Evolutionary conservation across 2,888 invertebrate species (phyloP).

Genomic region (Cabera pusaria): DNA sequence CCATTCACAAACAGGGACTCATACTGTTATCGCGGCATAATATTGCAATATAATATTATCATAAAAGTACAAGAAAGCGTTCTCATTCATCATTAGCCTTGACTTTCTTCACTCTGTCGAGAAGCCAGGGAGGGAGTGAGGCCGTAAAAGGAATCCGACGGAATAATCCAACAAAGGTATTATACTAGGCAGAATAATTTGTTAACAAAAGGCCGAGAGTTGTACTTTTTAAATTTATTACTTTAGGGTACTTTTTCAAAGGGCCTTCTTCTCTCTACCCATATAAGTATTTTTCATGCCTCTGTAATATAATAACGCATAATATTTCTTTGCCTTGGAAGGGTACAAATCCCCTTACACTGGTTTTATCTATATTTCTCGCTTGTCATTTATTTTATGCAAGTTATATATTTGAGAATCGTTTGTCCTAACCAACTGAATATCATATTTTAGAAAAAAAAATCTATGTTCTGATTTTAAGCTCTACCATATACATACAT

Average conservation of each 20-base stretch:
- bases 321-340: constrained; percentile 29
- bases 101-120: constrained; percentile 53
- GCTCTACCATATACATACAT: no score
- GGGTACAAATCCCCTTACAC: constrained; percentile 22
- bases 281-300: constrained; percentile 28
- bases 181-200: constrained; percentile 48
- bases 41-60: constrained; percentile 17
- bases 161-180: constrained; percentile 37
- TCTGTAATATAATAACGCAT: constrained; percentile 26
- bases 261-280: constrained; percentile 31
- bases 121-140: constrained; percentile 46
- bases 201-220: constrained; percentile 55
- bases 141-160: constrained; percentile 44
- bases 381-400: constrained; percentile 1
- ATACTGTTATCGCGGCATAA: constrained; percentile 10
- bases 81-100: constrained; percentile 65
- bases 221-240: constrained; percentile 56
- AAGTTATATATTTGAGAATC: no score
- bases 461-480: no score
- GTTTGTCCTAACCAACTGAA: no score
- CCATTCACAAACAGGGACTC: constrained; percentile 4
- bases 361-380: constrained; percentile 5
- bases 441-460: no score
- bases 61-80: constrained; percentile 52
- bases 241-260: constrained; percentile 38